Conservation (phyloP, 2,113 vertebrate species). For the Anas platyrhynchos region DNA sequence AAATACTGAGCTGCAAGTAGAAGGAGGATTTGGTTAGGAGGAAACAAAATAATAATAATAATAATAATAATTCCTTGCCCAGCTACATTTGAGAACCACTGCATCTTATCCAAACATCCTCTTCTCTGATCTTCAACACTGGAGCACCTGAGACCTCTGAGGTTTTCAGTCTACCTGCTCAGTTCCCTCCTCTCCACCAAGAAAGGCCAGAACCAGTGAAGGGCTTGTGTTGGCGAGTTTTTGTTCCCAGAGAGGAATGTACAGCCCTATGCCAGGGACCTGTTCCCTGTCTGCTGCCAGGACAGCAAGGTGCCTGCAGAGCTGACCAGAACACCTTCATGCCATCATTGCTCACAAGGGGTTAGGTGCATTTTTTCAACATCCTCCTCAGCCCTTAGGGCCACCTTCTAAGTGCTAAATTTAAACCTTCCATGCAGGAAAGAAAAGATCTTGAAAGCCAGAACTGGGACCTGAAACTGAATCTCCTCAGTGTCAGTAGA, state of each 20-base stretch:
- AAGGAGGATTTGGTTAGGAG: neutral
- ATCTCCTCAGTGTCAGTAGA: neutral
- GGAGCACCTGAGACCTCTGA: neutral
- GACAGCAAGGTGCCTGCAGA: fast-evolving
- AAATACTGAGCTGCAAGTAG: conserved; percentile 87
- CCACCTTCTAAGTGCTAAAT: neutral
- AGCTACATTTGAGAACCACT: neutral
- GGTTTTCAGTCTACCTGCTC: neutral
- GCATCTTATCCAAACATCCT: neutral
- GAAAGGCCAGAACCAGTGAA: neutral
- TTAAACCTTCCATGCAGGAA: neutral
- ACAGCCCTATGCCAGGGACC: neutral
- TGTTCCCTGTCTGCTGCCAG: neutral
- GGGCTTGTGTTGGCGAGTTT: neutral
- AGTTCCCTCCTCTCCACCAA: neutral
- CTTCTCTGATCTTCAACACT: neutral
- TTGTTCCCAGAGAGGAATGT: neutral
- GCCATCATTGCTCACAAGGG: neutral
- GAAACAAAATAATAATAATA: too few species aligned
- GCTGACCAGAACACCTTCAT: neutral
- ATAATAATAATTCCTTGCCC: neutral
- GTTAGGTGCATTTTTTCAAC: neutral
- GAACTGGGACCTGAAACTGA: neutral
- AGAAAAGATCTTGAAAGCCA: neutral
- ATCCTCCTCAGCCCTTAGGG: neutral